Evolutionary conservation across 2,797 vertebrate genomes (phyloP).

Genomic region (Oreochromis grahami): DNA sequence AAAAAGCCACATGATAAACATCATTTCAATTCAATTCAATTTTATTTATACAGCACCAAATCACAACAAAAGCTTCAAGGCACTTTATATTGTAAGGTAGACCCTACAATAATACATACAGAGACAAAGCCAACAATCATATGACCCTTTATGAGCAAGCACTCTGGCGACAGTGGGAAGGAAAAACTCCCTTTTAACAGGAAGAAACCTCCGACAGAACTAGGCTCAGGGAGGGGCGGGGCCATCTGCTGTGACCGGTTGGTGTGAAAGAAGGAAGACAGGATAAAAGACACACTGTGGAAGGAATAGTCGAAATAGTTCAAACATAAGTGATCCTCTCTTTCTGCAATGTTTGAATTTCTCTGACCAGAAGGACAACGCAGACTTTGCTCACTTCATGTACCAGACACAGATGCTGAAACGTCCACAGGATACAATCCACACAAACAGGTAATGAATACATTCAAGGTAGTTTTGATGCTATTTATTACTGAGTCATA

Average conservation of each 20-base stretch:
- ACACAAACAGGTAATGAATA: background rate
- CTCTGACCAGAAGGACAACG: background rate
- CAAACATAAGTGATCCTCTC: background rate
- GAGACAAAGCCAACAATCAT: too few species aligned
- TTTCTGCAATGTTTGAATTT: background rate
- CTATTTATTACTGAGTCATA: background rate
- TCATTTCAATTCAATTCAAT: background rate
- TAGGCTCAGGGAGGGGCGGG: too few species aligned
- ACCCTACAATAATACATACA: too few species aligned
- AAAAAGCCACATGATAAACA: background rate
- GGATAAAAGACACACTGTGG: rapidly evolving
- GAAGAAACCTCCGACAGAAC: too few species aligned
- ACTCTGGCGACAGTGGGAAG: too few species aligned
- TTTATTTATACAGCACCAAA: too few species aligned
- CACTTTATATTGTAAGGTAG: too few species aligned
- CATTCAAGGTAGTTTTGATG: background rate
- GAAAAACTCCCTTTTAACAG: too few species aligned
- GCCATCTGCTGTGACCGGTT: background rate
- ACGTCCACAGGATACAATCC: rapidly evolving
- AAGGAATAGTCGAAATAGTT: background rate
- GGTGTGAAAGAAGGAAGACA: background rate
- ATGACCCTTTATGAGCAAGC: too few species aligned
- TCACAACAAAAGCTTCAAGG: too few species aligned
- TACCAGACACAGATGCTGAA: background rate
- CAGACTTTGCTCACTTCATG: background rate